A percentile compares a stretch with the other conserved stretches of the same genome.
These are phyloP conservation scores for Ctenosaura bakeri DNA, from an alignment of 2,797 vertebrate genomes.

Conservation along the genomic window DNA sequence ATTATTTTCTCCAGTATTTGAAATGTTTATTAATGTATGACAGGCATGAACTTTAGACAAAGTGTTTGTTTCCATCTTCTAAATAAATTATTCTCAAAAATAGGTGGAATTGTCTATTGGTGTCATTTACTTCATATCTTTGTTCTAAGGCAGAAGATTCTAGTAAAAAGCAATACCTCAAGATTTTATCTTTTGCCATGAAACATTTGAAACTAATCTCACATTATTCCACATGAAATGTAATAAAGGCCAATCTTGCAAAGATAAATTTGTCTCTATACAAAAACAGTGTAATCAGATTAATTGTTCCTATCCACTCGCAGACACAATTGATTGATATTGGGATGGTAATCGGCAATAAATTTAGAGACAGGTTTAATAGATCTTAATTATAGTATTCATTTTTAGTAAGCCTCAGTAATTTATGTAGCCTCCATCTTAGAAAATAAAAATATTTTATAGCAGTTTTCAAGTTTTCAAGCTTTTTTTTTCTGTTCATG, in stretches of 20 bases:
- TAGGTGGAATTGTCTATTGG: neutral
- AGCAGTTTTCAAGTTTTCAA: conserved; percentile 25
- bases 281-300: neutral
- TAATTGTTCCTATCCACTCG: conserved; percentile 33
- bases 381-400: conserved; percentile 34
- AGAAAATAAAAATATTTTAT: conserved; percentile 50
- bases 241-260: too few relatives aligned
- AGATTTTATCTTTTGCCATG: too few relatives aligned
- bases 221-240: neutral
- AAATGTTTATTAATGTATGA: neutral
- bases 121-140: neutral
- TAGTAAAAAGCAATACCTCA: neutral
- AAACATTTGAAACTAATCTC: neutral
- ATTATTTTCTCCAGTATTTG: neutral
- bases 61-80: neutral
- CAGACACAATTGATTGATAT: conserved; percentile 42
- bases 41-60: neutral
- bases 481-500: conserved; percentile 33
- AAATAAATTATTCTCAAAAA: neutral
- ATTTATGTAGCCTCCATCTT: conserved; percentile 48
- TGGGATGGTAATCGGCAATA: conserved; percentile 37
- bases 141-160: neutral
- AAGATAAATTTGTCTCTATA: conserved; percentile 15
- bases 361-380: conserved; percentile 41
- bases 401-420: conserved; percentile 36